These are phyloP conservation scores for Synergus japonicus DNA, from an alignment of 2,888 invertebrate genomes.

Conservation along the genomic window DNA sequence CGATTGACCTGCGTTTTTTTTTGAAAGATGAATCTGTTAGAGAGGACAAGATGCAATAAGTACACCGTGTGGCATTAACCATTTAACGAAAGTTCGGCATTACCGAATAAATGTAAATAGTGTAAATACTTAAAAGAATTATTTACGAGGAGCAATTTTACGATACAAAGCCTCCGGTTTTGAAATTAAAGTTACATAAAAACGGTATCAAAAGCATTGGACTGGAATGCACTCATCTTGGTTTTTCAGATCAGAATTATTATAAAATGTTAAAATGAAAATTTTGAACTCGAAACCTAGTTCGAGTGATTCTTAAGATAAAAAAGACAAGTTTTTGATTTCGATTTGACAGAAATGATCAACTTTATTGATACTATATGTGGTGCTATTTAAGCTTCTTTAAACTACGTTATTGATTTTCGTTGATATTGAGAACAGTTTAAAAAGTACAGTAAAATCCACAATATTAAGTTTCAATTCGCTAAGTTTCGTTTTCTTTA, in stretches of 20 bases:
- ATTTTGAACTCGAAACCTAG: constrained; percentile 17
- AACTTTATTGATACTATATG: constrained; percentile 59
- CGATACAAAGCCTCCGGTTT: not conserved
- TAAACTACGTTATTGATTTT: constrained; percentile 48
- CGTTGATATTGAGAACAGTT: constrained; percentile 50
- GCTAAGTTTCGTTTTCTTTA: constrained; percentile 47
- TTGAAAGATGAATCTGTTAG: constrained; percentile 12
- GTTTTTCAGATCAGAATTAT: not conserved
- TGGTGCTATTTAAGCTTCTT: constrained; percentile 65
- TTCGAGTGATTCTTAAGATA: constrained; percentile 20
- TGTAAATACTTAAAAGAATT: constrained; percentile 53
- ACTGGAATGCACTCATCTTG: not conserved
- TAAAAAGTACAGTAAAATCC: constrained; percentile 46
- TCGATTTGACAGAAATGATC: constrained; percentile 40
- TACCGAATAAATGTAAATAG: constrained; percentile 51
- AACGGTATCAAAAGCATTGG: not conserved
- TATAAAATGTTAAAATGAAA: not conserved
- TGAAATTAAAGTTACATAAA: not conserved
- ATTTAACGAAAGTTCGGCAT: constrained; percentile 54
- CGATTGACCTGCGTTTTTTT: not conserved
- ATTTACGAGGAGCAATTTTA: constrained; percentile 6
- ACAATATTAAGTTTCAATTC: constrained; percentile 45
- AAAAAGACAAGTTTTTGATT: constrained; percentile 37
- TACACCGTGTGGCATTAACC: constrained; percentile 65
- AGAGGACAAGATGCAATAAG: constrained; percentile 65